These are phyloP conservation scores for Momotus momota DNA, from an alignment of 2,797 vertebrate species.

Conservation along the genomic window DNA sequence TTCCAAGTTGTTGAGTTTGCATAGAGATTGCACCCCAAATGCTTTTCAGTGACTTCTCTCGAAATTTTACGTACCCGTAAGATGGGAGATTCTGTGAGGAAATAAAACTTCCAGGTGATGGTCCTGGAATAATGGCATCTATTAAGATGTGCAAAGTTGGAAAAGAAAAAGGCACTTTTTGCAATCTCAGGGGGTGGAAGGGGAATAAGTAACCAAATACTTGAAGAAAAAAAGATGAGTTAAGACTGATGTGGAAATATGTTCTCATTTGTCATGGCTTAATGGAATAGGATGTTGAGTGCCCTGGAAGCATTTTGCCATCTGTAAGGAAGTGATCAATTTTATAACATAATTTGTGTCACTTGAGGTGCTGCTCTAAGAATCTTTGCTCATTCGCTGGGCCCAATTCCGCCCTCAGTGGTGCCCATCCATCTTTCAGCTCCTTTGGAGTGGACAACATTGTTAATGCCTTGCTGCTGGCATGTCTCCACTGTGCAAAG, in stretches of 20 bases:
- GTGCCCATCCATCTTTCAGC: constrained; percentile 40
- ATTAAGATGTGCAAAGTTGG: neutral
- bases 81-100: neutral
- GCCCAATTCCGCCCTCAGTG: constrained; percentile 43
- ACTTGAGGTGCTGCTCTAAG: constrained; percentile 61
- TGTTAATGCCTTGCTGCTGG: constrained; percentile 59
- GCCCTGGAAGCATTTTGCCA: constrained; percentile 55
- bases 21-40: neutral
- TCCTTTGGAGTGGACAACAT: neutral
- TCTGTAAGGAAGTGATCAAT: constrained; percentile 65
- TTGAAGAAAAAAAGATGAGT: constrained; percentile 49
- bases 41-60: neutral
- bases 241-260: constrained; percentile 30
- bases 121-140: neutral
- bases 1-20: neutral
- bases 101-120: neutral
- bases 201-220: constrained; percentile 26
- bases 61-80: neutral
- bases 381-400: neutral
- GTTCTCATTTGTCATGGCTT: constrained; percentile 58
- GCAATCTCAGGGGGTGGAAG: neutral
- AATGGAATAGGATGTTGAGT: constrained; percentile 62
- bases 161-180: neutral
- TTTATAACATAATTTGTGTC: constrained; percentile 65
- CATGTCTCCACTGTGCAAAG: neutral